Conservation (phyloP, 2,797 vertebrate genomes). For the Threskiornis aethiopicus region DNA sequence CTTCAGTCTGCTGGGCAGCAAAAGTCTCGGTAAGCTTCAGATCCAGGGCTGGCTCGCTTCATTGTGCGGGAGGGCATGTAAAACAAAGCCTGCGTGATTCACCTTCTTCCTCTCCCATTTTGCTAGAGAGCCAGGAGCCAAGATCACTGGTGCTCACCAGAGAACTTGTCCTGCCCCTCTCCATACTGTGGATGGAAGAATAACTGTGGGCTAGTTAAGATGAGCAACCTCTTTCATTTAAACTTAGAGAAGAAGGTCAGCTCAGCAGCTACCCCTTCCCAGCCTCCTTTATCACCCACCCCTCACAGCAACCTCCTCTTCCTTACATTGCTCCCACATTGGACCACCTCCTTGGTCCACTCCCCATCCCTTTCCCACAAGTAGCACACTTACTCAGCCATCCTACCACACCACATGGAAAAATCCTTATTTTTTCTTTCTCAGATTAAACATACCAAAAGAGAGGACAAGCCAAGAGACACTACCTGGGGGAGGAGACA, state of each 20-base stretch:
- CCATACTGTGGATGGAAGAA: neutral
- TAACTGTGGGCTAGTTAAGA: neutral
- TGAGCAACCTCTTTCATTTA: neutral
- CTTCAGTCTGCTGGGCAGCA: neutral
- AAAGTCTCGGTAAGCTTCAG: neutral
- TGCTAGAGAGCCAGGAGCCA: neutral
- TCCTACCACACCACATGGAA: neutral
- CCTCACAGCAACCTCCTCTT: neutral
- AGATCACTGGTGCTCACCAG: neutral
- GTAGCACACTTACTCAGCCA: neutral
- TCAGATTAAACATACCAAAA: neutral
- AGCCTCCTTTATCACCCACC: neutral
- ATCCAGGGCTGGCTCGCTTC: rapidly evolving
- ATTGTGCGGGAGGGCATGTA: rapidly evolving
- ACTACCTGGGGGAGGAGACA: neutral
- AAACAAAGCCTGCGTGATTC: rapidly evolving
- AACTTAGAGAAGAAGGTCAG: neutral
- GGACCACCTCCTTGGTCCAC: neutral
- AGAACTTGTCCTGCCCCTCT: neutral
- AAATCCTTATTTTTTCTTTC: neutral
- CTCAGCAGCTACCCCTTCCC: neutral
- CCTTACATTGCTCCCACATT: rapidly evolving
- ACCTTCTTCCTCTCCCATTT: neutral
- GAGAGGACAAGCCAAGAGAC: neutral
- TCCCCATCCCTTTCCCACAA: neutral